Base-by-base conservation (phyloP, 2,797 vertebrate genomes). In the Alcedo atthis region DNA sequence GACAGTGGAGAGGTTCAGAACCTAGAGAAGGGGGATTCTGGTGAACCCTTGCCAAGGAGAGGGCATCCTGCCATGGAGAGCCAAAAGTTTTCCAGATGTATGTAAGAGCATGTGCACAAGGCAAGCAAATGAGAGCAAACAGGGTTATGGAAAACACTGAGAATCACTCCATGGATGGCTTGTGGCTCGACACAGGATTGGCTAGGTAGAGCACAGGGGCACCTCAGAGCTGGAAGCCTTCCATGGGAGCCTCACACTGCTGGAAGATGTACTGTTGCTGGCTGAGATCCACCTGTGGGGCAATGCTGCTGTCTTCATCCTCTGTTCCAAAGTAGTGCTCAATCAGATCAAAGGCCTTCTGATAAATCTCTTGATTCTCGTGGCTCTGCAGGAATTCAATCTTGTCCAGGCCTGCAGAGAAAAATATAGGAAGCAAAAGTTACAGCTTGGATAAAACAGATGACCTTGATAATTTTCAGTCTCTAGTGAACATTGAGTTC, bases 201-300 rank as follows among this genome's bases (percentile, higher is more conserved):
- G 94, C 91, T 96, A 93, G 85, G 91, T 92, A 96, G 95, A 96
- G 94, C 92, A 92, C 85, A 91, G 75, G 62, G 93, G 85, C 94
- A 95, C 96, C 96, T 98, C 97, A 99, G 98, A 99, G 99, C 98
- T 99, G 99, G 97, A 99, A 99, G 95, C 99, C 99, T 96, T 99
- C 99, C 99, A 99, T 99, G 61, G 99, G 99, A 91, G 99, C 98
- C 97, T 99, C 99, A 46, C 98, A 98, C 97, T 99, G 99, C 97
- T 99, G 99, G 98, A 99, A 99, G 97, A 99, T 99, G 97, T 99
- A 99, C 97, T 99, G 99, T 94, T 99, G 99, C 97, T 99, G 99
- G 97, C 97, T 98, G 96, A 99, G 96, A 95, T 99, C 99, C 19
- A 99, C 99, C 35, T 99, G 98, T 6, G 99, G 99, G 43, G 98